A percentile compares a stretch with the other conserved stretches of the same genome.
Evolutionary conservation across 2,797 vertebrate species (phyloP).

Genomic region (Australoheros facetus): DNA sequence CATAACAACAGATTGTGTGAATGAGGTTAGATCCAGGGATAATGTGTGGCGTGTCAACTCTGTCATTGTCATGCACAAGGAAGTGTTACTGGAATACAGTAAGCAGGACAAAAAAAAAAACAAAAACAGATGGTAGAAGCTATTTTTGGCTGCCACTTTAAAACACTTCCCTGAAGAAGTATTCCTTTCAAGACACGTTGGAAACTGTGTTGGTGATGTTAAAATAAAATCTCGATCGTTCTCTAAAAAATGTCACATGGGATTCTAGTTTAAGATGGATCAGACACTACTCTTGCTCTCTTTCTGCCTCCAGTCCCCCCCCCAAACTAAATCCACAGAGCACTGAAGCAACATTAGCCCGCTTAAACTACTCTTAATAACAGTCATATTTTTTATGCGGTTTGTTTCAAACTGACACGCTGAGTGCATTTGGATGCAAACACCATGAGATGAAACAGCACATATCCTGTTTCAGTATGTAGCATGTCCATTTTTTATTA

Average conservation of each 20-base stretch:
- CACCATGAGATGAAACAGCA: background rate
- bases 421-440: background rate
- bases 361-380: slow-evolving; percentile 1
- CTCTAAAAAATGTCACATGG: slow-evolving; percentile 40
- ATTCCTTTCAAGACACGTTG: slow-evolving; percentile 42
- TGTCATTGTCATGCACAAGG: slow-evolving; percentile 34
- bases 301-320: background rate
- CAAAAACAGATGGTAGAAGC: background rate
- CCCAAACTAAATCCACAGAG: background rate
- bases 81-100: slow-evolving; percentile 32
- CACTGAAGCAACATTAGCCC: background rate
- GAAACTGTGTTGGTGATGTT: slow-evolving; percentile 20
- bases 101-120: slow-evolving; percentile 46
- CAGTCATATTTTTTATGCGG: background rate
- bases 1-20: slow-evolving; percentile 24
- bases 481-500: background rate
- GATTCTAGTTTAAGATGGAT: slow-evolving; percentile 23
- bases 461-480: slow-evolving; percentile 24
- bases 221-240: slow-evolving; percentile 54
- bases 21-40: background rate
- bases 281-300: background rate
- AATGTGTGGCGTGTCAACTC: background rate
- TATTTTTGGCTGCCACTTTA: slow-evolving; percentile 47
- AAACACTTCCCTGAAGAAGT: slow-evolving; percentile 21
- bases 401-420: background rate